Evolutionary conservation across 2,797 vertebrate genomes (phyloP), one percentile per base, ranked within the genome.

Genomic region (Hirundo rustica): DNA sequence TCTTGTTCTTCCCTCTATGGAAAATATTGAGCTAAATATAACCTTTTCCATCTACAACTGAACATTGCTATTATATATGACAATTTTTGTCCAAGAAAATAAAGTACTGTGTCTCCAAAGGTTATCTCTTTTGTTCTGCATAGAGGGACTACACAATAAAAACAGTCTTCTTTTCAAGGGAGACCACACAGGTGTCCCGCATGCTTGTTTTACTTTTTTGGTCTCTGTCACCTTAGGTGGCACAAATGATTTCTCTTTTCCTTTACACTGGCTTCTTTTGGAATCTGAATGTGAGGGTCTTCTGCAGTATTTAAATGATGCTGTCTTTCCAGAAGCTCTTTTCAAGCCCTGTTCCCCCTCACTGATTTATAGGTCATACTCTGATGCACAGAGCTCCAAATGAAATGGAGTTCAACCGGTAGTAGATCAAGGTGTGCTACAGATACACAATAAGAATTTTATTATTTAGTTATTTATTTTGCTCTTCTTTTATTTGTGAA

Each of bases 281-380:
- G 42, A 88, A 89, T 9, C 18, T 58, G 9, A n/a, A 30, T 73
- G 45, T 60, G 45, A 92, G n/a, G n/a, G 42, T 85, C 71, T 89
- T 91, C 84, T 85, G 42, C 42, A 85, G 32, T 67, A 91, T 74
- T 92, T 75, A 87, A 94, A 87, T 62, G 25, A 77, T 68, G 11
- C 4, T 73, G 21, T 50, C 51, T 71, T 80, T 85, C 47, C 70
- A 87, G 84, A 92, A 87, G 64, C 25, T 65, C 62, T 94, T 95
- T 88, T 82, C 53, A 87, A 90, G 38, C 20, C 32, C 19, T 54
- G 12, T 82, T 95, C 75, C 57, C 48, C 32, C 51, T 91, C 68
- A 71, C 50, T 45, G 57, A 83, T 68, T 89, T 89, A 83, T 77
- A 77, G 58, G 47, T 76, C 50, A 36, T 74, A 16, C 34, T 79